These are phyloP conservation scores for Yponomeuta malinellus DNA, from an alignment of 2,888 invertebrate species.

Conservation along the genomic window DNA sequence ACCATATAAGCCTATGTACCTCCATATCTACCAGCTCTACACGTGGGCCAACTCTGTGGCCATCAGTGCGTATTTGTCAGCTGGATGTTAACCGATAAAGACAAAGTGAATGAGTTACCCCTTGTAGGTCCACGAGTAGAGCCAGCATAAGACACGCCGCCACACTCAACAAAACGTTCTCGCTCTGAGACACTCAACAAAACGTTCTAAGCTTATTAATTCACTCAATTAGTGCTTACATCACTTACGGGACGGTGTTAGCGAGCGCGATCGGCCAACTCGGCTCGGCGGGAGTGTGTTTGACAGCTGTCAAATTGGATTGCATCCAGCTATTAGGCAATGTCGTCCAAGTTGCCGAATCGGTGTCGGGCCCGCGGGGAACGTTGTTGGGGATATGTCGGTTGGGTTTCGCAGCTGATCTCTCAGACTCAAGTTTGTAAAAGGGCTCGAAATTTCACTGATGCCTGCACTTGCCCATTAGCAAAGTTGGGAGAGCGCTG, in stretches of 20 bases:
- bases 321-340: conserved; percentile 68
- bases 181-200: conserved; percentile 9
- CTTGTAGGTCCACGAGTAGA: no score
- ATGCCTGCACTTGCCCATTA: no score
- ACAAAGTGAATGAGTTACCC: no score
- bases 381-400: background rate
- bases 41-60: no score
- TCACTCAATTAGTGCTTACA: conserved; percentile 37
- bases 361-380: conserved; percentile 20
- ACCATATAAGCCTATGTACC: no score
- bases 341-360: conserved; percentile 36
- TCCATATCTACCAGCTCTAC: no score
- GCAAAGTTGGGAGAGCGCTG: no score
- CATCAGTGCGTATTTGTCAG: no score
- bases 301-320: conserved; percentile 74
- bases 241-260: conserved; percentile 44
- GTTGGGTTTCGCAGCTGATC: background rate
- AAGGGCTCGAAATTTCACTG: no score
- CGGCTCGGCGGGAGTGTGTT: conserved; percentile 65
- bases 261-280: conserved; percentile 60
- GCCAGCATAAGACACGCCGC: background rate
- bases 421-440: background rate
- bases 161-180: background rate
- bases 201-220: conserved; percentile 31
- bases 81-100: no score